Conservation (phyloP, 2,797 vertebrate genomes). For the Microchirus variegatus region DNA sequence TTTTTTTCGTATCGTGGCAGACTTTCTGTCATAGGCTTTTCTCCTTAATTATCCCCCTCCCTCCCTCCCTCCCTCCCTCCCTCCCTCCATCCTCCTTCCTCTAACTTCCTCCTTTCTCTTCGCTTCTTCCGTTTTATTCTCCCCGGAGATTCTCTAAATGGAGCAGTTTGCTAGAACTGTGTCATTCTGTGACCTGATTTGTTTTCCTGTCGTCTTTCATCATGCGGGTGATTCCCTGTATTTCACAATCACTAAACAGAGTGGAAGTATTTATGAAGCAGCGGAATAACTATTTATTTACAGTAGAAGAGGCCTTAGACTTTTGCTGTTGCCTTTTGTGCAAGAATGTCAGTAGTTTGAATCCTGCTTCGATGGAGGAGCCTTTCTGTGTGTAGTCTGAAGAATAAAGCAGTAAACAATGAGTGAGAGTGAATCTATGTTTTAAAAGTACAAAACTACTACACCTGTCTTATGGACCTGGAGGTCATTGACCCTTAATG, state of each 20-base stretch:
- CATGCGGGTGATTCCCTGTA: constrained; percentile 58
- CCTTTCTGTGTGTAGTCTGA: too few species aligned
- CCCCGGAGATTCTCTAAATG: constrained; percentile 66
- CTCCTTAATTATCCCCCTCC: too few species aligned
- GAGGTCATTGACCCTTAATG: constrained; percentile 28
- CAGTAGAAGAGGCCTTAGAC: too few species aligned
- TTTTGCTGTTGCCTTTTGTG: too few species aligned
- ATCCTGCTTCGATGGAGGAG: too few species aligned
- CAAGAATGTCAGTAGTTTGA: too few species aligned
- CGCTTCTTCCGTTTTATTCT: constrained; percentile 25
- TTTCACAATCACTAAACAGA: constrained; percentile 42
- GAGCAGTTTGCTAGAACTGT: constrained; percentile 72
- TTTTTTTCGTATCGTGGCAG: constrained; percentile 2
- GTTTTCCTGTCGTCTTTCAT: constrained; percentile 58
- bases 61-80: constrained; percentile 5
- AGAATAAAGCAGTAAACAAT: too few species aligned
- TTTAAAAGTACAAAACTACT: too few species aligned
- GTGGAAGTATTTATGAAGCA: too few species aligned
- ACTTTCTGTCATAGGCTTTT: constrained; percentile 17
- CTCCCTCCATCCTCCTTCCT: constrained; percentile 28
- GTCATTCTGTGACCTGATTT: constrained; percentile 76
- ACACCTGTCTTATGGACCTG: constrained; percentile 48
- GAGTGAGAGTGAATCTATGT: constrained; percentile 8
- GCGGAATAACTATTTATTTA: too few species aligned
- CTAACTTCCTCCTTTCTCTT: constrained; percentile 19